phyloP scores from a whole-genome alignment of 2,888 invertebrate species.

The Cantharis lateralis region DNA sequence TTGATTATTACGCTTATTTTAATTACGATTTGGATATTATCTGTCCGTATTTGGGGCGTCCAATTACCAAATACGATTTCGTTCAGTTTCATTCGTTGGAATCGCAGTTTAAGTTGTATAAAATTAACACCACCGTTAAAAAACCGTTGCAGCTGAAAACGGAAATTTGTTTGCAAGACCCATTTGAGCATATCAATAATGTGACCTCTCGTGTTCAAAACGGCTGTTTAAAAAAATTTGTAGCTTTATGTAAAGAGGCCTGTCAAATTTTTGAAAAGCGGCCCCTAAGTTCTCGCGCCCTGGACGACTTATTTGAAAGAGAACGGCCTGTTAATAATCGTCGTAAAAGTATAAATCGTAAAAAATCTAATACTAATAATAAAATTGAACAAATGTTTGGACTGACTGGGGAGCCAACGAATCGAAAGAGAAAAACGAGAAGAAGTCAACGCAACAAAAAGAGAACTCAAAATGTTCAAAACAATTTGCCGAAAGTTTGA shows the following conservation, averaged over 20 bases:
- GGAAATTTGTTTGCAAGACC: constrained; percentile 68
- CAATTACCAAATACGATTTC: constrained; percentile 55
- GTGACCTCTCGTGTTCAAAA: constrained; percentile 54
- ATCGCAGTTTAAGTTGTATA: constrained; percentile 57
- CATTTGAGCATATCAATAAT: constrained; percentile 68
- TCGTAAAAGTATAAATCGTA: background rate
- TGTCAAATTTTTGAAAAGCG: constrained; percentile 39
- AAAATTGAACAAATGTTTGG: background rate
- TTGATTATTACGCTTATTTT: constrained; percentile 67
- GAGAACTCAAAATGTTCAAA: too few species aligned
- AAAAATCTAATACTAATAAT: background rate
- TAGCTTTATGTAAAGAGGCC: constrained; percentile 45
- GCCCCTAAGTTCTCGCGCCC: constrained; percentile 11
- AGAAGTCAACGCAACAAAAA: background rate
- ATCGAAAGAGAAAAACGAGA: background rate
- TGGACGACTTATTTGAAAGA: constrained; percentile 16
- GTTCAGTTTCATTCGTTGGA: constrained; percentile 53
- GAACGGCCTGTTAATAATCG: too few species aligned
- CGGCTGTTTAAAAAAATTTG: constrained; percentile 44
- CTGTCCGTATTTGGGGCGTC: constrained; percentile 65
- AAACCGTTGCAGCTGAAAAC: constrained; percentile 52
- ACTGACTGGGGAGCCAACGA: accelerated
- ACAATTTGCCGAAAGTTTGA: too few species aligned
- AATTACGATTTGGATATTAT: constrained; percentile 64
- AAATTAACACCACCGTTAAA: constrained; percentile 34